phyloP scores from a whole-genome alignment of 2,797 vertebrate genomes.

The Alauda arvensis region DNA sequence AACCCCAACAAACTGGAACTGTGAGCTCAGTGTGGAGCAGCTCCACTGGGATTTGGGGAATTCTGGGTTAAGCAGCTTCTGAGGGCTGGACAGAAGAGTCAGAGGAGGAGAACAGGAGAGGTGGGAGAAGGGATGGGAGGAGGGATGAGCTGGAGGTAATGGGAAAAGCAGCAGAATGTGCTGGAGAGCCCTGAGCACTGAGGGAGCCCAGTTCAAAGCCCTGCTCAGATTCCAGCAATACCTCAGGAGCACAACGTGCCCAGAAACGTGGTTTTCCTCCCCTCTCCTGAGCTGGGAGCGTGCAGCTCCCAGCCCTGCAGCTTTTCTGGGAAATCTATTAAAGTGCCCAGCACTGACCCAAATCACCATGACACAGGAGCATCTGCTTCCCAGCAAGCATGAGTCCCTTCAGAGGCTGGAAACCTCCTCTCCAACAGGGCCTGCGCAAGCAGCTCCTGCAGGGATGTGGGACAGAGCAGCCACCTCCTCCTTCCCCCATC shows the following conservation, averaged over 20 bases:
- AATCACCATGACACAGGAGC: not conserved
- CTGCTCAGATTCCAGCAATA: constrained; percentile 26
- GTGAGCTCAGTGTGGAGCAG: accelerated
- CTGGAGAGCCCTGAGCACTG: not conserved
- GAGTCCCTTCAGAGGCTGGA: not conserved
- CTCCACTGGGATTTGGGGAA: accelerated
- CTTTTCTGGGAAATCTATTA: constrained; percentile 40
- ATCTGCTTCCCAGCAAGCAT: not conserved
- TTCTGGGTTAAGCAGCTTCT: not conserved
- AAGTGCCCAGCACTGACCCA: not conserved
- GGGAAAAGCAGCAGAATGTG: constrained; percentile 10
- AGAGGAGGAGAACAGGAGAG: not conserved
- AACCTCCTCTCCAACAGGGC: not conserved
- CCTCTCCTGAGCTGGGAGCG: not conserved
- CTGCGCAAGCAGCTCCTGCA: not conserved
- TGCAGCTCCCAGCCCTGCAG: not conserved
- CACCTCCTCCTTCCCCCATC: not conserved
- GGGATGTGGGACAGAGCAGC: not conserved
- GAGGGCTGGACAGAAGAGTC: accelerated
- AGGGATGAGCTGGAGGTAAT: not conserved
- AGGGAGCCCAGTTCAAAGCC: constrained; percentile 18
- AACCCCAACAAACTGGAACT: not conserved
- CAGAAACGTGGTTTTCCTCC: not conserved
- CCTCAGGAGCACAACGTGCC: not conserved
- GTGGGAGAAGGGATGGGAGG: not conserved